Evolutionary conservation across 2,888 invertebrate species (phyloP), one percentile per base, ranked within the genome.

Genomic region (Acleris sparsana): DNA sequence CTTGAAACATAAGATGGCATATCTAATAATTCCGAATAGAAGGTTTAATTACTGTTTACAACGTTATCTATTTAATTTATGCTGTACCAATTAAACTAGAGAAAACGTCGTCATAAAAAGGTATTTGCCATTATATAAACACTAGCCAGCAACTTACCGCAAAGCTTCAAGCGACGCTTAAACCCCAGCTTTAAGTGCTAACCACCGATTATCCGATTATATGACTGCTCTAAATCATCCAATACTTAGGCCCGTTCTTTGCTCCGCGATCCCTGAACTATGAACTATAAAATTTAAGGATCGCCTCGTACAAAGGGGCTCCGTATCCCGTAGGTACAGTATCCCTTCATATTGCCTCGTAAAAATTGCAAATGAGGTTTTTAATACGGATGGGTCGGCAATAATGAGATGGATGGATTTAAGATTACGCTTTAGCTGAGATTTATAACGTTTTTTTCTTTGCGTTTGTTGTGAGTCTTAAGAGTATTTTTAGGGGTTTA

Each of bases 221-320:
- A 90, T 85, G 83, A 82, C 85, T 78, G 82, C 76, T 77, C 77
- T 92, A 91, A 91, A 91, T 91, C 91, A 90, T 86, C 79, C 77
- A 74, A 87, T 86, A 85, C 85, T 89, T 86, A 86, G 82, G 76
- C 78, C 82, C 80, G 81, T 85, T 80, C 81, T 80, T 79, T 78
- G 77, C 77, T 71, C 76, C 75, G 72, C 79, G 76, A 53, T 59
- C 75, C 74, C 76, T 86, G 90, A 89, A 90, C 90, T 89, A 91
- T 87, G 89, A 88, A 86, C 91, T 88, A 88, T 90, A 91, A 92
- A 90, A 85, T 90, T 91, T 88, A 91, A 87, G 88, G 81, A 89
- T 88, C 80, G 83, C 85, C 77, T 74, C 82, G 80, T 82, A 84
- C 84, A 87, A 89, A 84, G 85, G 25, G 84, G 80, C 77, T 77